Evolutionary conservation across 2,888 invertebrate genomes (phyloP), one percentile per base, ranked within the genome.

Genomic region (Conops quadrifasciatus): DNA sequence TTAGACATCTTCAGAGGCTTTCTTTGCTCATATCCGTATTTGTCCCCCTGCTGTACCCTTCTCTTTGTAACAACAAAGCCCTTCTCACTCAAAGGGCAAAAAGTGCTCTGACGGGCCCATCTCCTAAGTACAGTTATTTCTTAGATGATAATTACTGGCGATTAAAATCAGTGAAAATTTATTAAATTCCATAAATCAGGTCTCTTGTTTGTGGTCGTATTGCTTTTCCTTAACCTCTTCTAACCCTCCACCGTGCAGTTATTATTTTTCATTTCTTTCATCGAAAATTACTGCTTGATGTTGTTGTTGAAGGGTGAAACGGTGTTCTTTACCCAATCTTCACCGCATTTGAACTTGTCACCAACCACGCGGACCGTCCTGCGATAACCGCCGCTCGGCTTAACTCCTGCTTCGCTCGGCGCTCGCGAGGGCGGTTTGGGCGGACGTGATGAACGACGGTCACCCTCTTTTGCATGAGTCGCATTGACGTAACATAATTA

Each of bases 161-260:
- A 82, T 82, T 83, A 82, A 82, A 82, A 83, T 83, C 83, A 78
- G 79, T 77, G 79, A 74, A 81, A 80, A 82, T 82, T 83, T 83
- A 82, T 82, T 81, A 82, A 82, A 82, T 83, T 82, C 79, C 81
- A 82, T 82, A 82, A 82, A 82, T 82, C 83, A 82, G 79, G 62
- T 73, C 73, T 60, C 71, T 69, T 71, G 73, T 69, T 73, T 71
- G 68, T 66, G 71, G 71, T 47, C 66, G 56, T n/a, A 9, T 11
- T 30, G 19, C 28, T 15, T 63, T 26, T 4, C 58, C 58, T 21
- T 51, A 45, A 62, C 64, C 11, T 21, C 63, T 63, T 13, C 56
- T 49, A 36, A 36, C 36, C 58, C 59, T 65, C 30, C 19, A 15
- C 13, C 36, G 11, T 19, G 36, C 60, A 68, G 28, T 68, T 62